Conservation (phyloP, 1,140 invertebrate species). For the Choristoneura fumiferana region DNA sequence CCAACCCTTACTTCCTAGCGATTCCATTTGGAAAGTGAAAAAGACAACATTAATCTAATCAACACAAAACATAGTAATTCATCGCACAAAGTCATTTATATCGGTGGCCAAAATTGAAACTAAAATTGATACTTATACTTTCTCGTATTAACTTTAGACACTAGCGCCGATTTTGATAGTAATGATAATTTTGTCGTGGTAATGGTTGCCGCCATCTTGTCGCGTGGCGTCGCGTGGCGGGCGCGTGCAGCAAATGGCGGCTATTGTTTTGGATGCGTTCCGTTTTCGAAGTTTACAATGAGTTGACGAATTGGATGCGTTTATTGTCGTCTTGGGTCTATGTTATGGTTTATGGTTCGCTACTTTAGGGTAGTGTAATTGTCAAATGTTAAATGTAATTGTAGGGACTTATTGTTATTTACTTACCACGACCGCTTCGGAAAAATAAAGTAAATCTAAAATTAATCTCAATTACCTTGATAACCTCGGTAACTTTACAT, state of each 20-base stretch:
- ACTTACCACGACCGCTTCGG: too few relatives aligned
- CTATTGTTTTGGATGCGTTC: slow-evolving; percentile 55
- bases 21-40: slow-evolving; percentile 23
- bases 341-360: neutral
- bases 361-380: too few relatives aligned
- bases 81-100: neutral
- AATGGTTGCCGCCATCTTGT: slow-evolving; percentile 30
- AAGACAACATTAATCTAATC: slow-evolving; percentile 72
- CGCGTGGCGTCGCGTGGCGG: slow-evolving; percentile 40
- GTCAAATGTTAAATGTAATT: too few relatives aligned
- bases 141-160: neutral
- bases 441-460: too few relatives aligned
- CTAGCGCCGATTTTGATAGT: neutral
- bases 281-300: slow-evolving; percentile 29
- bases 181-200: slow-evolving; percentile 5
- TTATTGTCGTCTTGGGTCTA: neutral
- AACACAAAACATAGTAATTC: slow-evolving; percentile 73
- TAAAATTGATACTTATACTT: neutral
- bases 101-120: neutral
- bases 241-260: slow-evolving; percentile 59
- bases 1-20: slow-evolving; percentile 20
- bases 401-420: too few relatives aligned
- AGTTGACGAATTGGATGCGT: slow-evolving; percentile 10
- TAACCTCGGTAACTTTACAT: too few relatives aligned
- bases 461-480: too few relatives aligned